A percentile compares a stretch with the other conserved stretches of the same genome.
phyloP scores from a whole-genome alignment of 2,113 vertebrate species.

The Myiozetetes cayanensis region DNA sequence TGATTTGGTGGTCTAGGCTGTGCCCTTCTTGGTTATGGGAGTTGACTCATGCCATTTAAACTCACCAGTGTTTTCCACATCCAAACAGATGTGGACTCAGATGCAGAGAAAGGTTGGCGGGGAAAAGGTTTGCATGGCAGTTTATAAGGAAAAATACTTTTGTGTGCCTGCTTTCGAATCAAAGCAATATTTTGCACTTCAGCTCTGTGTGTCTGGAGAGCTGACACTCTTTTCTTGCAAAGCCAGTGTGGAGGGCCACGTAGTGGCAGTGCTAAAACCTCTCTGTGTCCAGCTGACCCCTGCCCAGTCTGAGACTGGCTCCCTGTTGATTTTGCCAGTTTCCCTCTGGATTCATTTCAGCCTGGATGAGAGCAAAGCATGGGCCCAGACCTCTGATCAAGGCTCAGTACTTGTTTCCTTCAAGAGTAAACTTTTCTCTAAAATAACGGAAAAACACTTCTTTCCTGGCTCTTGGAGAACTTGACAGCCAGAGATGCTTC shows the following conservation, averaged over 20 bases:
- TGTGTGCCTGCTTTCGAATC: neutral
- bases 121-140: neutral
- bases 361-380: neutral
- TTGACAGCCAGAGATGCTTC: neutral
- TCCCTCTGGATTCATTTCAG: neutral
- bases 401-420: neutral
- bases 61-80: constrained; percentile 31
- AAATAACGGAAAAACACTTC: neutral
- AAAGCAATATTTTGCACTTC: neutral
- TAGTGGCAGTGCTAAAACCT: neutral
- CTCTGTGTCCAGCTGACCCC: neutral
- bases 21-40: constrained; percentile 22
- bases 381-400: neutral
- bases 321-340: neutral
- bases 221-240: neutral
- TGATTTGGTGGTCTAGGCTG: constrained; percentile 50
- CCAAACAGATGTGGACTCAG: constrained; percentile 29
- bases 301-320: neutral
- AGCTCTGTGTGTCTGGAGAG: neutral
- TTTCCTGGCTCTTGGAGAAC: neutral
- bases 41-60: constrained; percentile 30
- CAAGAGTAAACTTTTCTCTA: neutral
- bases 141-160: neutral
- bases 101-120: neutral
- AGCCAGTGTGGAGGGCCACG: neutral